A percentile compares a stretch with the other conserved stretches of the same genome.
Conservation (phyloP, 1,140 invertebrate genomes). For the Plectrocnemia conspersa region DNA sequence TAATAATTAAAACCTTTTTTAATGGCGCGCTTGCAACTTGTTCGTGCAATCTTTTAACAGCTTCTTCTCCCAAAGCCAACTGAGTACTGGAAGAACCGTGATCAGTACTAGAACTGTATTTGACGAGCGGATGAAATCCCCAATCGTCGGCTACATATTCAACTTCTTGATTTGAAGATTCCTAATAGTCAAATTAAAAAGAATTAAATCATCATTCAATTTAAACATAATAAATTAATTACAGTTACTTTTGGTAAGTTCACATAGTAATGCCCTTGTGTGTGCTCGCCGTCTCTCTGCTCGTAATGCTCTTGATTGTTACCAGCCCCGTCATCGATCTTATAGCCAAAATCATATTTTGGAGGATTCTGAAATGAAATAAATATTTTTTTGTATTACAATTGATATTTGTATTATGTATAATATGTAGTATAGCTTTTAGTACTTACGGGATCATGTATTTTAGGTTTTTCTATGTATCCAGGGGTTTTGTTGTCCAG, state of each 20-base stretch:
- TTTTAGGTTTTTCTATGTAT: conserved; percentile 36
- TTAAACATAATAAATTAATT: conserved; percentile 26
- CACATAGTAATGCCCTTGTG: conserved; percentile 51
- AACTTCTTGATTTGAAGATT: conserved; percentile 49
- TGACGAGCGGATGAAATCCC: conserved; percentile 59
- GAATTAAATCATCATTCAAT: background rate
- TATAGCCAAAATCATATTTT: conserved; percentile 52
- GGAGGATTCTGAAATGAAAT: conserved; percentile 44
- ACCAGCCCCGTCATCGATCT: conserved; percentile 44
- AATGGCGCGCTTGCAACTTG: background rate
- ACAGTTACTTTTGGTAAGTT: conserved; percentile 43
- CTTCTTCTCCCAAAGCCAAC: conserved; percentile 55
- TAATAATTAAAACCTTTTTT: conserved; percentile 8
- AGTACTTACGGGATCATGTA: conserved; percentile 31
- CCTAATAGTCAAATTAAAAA: conserved; percentile 37
- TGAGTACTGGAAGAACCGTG: conserved; percentile 40
- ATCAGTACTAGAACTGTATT: conserved; percentile 46
- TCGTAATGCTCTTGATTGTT: conserved; percentile 56
- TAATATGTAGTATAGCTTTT: background rate
- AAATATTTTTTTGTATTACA: conserved; percentile 3
- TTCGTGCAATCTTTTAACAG: conserved; percentile 46
- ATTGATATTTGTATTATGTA: background rate
- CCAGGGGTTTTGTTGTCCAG: conserved; percentile 32
- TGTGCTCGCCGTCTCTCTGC: conserved; percentile 49
- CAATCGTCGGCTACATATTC: conserved; percentile 58